Evolutionary conservation across 2,797 vertebrate genomes (phyloP), one percentile per base, ranked within the genome.

Genomic region (Streptopelia turtur): DNA sequence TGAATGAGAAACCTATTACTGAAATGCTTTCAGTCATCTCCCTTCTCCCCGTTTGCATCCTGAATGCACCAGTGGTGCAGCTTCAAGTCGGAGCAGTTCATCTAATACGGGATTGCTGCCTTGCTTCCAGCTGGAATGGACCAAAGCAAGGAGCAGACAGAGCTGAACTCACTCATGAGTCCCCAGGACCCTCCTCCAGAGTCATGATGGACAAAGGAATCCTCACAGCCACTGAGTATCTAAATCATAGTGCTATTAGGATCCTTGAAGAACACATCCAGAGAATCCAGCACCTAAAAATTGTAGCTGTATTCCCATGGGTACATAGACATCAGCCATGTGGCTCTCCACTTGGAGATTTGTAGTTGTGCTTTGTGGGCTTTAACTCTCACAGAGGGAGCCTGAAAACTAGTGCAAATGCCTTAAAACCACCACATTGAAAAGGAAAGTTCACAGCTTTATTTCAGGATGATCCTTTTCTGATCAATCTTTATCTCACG

Each of bases 251-350:
- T 18, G 6, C 15, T 71, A 5, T 74, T 13, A 78, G 47, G 16
- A 65, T 13, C 47, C 65, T 23, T 6, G 15, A 63, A 25, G 37
- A 68, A 5, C 9, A 57, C 10, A 1, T 0, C 10, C 4, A 27
- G 31, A 70, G 55, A 66, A 5, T 18, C 14, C 45, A 76, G 35
- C 9, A 35, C 15, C 37, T 47, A 23, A 2, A 31, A 60, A 1
- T 1, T 22, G 64, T 18, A 75, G 79, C 45, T 30, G 3, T 4
- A 23, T 14, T 56, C 30, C 61, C 64, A 4, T 3, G 25, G 55
- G 21, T 28, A 17, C 8, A 2, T 0, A 25, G 20, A 8, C 2
- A 8, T 11, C 52, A 55, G 21, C 10, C 60, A 9, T 1, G 10
- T 4, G 4, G 39, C 27, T 74, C 64, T 63, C 6, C 55, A 14